Evolutionary conservation across 2,797 vertebrate species (phyloP).

Genomic region (Peromyscus aztecus): DNA sequence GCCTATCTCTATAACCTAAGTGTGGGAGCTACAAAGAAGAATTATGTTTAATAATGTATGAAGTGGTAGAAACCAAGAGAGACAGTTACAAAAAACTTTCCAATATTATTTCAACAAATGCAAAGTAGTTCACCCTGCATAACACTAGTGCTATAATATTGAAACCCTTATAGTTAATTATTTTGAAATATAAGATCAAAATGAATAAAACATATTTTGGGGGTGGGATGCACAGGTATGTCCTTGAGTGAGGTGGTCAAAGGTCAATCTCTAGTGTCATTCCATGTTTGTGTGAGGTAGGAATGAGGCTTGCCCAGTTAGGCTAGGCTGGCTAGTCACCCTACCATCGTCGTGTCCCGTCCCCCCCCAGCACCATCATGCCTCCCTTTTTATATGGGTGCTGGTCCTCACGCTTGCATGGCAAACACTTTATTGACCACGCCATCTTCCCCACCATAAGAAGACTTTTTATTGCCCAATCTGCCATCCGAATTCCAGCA

Average conservation of each 20-base stretch:
- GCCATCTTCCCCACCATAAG: not conserved
- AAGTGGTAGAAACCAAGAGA: conserved; percentile 26
- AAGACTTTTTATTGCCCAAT: not conserved
- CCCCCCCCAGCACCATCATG: not conserved
- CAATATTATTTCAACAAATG: conserved; percentile 13
- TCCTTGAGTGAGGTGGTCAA: not conserved
- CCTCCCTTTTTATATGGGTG: not conserved
- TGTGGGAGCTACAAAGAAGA: not conserved
- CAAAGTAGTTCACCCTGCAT: not conserved
- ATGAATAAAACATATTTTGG: conserved; percentile 8
- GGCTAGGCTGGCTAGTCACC: not conserved
- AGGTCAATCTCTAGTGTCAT: not conserved
- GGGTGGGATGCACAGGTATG: no score
- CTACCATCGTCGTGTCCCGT: not conserved
- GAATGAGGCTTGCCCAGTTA: not conserved
- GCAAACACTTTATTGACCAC: not conserved
- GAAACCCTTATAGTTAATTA: not conserved
- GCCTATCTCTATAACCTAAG: not conserved
- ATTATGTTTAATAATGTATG: not conserved
- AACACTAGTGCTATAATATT: not conserved
- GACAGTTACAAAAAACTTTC: not conserved
- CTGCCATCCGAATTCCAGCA: not conserved
- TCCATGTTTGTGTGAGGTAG: not conserved
- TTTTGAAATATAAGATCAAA: conserved; percentile 38
- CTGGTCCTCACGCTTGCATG: not conserved